A percentile compares a stretch with the other conserved stretches of the same genome.
Evolutionary conservation across 2,113 vertebrate species (phyloP).

Genomic region (Physeter macrocephalus): DNA sequence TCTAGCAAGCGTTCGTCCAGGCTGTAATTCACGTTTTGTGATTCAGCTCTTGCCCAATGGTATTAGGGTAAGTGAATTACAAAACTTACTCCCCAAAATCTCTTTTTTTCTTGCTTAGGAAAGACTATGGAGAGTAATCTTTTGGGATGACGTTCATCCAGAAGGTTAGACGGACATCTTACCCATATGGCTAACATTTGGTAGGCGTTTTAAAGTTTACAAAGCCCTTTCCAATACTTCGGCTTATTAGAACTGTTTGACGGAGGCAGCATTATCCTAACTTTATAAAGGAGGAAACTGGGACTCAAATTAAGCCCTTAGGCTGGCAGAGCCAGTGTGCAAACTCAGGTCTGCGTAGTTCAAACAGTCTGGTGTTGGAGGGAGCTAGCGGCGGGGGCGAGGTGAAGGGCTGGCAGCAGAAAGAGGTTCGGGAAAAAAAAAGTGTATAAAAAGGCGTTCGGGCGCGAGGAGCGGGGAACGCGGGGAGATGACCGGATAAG

Average conservation of each 20-base stretch:
- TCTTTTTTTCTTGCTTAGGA: background rate
- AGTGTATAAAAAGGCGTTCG: background rate
- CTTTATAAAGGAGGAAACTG: background rate
- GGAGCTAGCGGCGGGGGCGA: conserved; percentile 82
- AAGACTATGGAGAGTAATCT: background rate
- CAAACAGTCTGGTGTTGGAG: background rate
- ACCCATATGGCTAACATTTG: background rate
- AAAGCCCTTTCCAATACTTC: background rate
- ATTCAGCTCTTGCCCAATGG: background rate
- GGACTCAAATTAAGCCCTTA: background rate
- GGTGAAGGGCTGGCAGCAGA: conserved; percentile 68
- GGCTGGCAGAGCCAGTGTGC: background rate
- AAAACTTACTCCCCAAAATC: background rate
- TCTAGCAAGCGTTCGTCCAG: background rate
- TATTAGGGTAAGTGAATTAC: background rate
- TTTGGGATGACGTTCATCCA: background rate
- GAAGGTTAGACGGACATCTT: background rate
- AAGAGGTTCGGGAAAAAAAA: background rate
- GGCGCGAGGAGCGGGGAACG: background rate
- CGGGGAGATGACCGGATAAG: conserved; percentile 73
- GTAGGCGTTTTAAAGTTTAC: background rate
- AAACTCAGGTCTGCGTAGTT: background rate
- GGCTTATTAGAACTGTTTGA: background rate
- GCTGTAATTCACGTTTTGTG: background rate
- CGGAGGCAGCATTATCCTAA: background rate